Evolutionary conservation across 1,140 invertebrate species (phyloP).

Genomic region (Drosophila trapezifrons): DNA sequence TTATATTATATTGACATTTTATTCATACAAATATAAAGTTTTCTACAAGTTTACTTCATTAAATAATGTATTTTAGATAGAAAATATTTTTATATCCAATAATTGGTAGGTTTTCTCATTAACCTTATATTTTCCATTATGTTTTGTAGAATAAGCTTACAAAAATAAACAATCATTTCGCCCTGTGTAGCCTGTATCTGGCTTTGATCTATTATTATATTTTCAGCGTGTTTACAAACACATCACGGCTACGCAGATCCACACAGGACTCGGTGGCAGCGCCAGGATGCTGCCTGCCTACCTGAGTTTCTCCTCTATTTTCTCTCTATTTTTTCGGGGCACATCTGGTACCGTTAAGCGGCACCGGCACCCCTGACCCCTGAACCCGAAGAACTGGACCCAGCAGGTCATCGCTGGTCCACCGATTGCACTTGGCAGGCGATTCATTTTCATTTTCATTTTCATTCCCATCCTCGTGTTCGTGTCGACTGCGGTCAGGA

Average conservation of each 20-base stretch:
- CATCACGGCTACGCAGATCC: slow-evolving; percentile 78
- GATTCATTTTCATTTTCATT: slow-evolving; percentile 48
- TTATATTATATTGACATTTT: too few species aligned
- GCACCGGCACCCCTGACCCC: background rate
- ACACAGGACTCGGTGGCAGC: slow-evolving; percentile 40
- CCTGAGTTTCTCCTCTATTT: slow-evolving; percentile 5
- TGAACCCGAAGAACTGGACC: slow-evolving; percentile 16
- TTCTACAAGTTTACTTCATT: too few species aligned
- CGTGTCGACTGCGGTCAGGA: slow-evolving; percentile 72
- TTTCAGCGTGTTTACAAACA: slow-evolving; percentile 79
- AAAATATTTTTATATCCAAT: too few species aligned
- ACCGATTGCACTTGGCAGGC: slow-evolving; percentile 67
- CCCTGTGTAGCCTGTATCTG: slow-evolving; percentile 43
- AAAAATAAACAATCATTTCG: too few species aligned
- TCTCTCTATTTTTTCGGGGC: background rate
- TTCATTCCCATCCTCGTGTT: slow-evolving; percentile 5
- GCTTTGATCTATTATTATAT: slow-evolving; percentile 78
- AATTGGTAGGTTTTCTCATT: too few species aligned
- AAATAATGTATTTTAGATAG: too few species aligned
- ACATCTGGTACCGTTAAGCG: slow-evolving; percentile 75
- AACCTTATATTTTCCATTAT: too few species aligned
- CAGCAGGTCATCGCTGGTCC: slow-evolving; percentile 53
- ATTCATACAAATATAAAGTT: too few species aligned
- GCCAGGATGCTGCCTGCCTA: slow-evolving; percentile 28
- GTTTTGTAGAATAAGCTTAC: too few species aligned